Evolutionary conservation across 2,113 vertebrate genomes (phyloP), one percentile per base, ranked within the genome.

Genomic region (Oxyruncus cristatus): DNA sequence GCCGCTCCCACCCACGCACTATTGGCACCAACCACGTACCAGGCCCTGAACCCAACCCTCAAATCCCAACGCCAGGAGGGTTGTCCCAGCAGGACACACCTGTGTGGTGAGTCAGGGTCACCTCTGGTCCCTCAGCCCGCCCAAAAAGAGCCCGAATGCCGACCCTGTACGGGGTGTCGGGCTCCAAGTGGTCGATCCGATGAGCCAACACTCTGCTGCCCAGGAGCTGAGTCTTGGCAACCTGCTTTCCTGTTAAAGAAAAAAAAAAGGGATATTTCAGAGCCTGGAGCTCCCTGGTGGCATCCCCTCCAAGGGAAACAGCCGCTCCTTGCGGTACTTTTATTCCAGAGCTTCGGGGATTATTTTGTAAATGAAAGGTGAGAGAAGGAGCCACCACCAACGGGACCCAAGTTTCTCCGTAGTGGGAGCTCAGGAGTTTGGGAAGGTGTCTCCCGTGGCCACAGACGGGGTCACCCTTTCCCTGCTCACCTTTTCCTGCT

Each of bases 21-120:
- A 28, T 4, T 47, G 21, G 30, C 50, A 41, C 22, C 42, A 32
- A 4, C 28, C 26, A 28, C 5, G 49, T 20, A 47, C 46, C 11
- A 47, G 46, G 5, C 15, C n/a, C 4, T 10, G 3, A 8, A 41
- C 10, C 86, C 68, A 28, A 66, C 5, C 5, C 27, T 22, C 27
- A 2, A 30, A 47, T 32, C 67, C 67, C 67, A 22, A 0, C 3
- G 5, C 42, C 0, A 5, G 49, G 61, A 67, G 12, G 52, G 61
- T 12, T 74, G 23, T 89, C 2, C 44, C 24, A 24, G 19, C 41
- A 24, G 66, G 42, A 77, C 41, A 44, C 95, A 99, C 99, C 98
- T 94, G 99, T 99, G 81, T 55, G 95, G 88, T 99, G 99, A 46
- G 98, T 98, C 47, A 99, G 97, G 35, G 96, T 97, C 76, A 98